Evolutionary conservation across 2,888 invertebrate genomes (phyloP).

Genomic region (Leuctra nigra): DNA sequence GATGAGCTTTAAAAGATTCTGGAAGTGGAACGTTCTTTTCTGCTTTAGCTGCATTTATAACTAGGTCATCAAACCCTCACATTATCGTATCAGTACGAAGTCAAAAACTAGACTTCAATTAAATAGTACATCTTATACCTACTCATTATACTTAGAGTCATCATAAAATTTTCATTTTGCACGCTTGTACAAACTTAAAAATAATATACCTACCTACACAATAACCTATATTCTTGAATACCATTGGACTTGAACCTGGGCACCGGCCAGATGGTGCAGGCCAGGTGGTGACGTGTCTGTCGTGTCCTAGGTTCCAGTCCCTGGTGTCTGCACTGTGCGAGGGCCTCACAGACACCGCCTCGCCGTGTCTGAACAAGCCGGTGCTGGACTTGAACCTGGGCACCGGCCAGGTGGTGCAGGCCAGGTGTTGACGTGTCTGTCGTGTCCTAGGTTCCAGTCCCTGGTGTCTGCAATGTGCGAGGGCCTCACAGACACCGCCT

Average conservation of each 20-base stretch:
- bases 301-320: conserved; percentile 45
- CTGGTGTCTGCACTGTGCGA: conserved; percentile 47
- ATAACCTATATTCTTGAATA: not conserved
- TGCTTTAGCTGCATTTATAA: too few species aligned
- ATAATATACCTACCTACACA: not conserved
- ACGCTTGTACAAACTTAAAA: too few species aligned
- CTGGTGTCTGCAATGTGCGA: conserved; percentile 47
- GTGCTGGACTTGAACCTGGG: conserved; percentile 32
- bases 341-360: conserved; percentile 34
- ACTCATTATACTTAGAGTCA: too few species aligned
- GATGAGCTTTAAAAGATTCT: too few species aligned
- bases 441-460: conserved; percentile 45
- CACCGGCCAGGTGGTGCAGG: not conserved
- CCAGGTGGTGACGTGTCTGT: too few species aligned
- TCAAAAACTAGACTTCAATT: too few species aligned
- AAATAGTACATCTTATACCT: too few species aligned
- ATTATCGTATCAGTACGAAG: too few species aligned
- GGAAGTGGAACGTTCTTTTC: too few species aligned
- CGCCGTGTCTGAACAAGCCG: conserved; percentile 42
- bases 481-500: conserved; percentile 34
- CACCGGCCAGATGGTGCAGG: not conserved
- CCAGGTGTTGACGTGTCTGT: too few species aligned
- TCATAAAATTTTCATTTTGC: too few species aligned
- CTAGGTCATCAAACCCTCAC: too few species aligned
- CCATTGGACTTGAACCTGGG: not conserved